These are phyloP conservation scores for Drosophila phalerata DNA, from an alignment of 2,888 invertebrate genomes.

Conservation along the genomic window DNA sequence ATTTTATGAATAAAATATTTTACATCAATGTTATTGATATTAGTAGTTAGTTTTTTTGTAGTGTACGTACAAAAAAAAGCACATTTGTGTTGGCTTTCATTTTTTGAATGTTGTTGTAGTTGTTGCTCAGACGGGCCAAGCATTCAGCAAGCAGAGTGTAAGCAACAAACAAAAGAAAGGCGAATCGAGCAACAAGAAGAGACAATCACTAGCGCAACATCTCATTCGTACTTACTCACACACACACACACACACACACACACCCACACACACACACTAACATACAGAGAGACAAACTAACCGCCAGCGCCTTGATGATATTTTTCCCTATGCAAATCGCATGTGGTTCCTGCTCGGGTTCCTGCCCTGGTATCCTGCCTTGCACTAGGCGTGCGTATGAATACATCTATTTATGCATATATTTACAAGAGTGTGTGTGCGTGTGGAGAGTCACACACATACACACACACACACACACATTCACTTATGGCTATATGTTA, in stretches of 20 bases:
- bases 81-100: slow-evolving; percentile 55
- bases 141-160: slow-evolving; percentile 53
- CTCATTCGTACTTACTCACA: slow-evolving; percentile 59
- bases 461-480: background rate
- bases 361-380: slow-evolving; percentile 45
- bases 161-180: slow-evolving; percentile 63
- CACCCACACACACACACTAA: slow-evolving; percentile 25
- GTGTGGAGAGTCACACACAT: slow-evolving; percentile 14
- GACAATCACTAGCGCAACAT: slow-evolving; percentile 75
- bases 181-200: slow-evolving; percentile 66
- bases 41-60: too few relatives aligned
- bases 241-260: slow-evolving; percentile 8
- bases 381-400: slow-evolving; percentile 72
- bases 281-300: slow-evolving; percentile 38
- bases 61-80: slow-evolving; percentile 17
- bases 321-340: slow-evolving; percentile 76
- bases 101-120: too few relatives aligned
- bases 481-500: slow-evolving; percentile 35
- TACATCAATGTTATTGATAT: too few relatives aligned
- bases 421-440: slow-evolving; percentile 15
- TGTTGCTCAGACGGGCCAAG: slow-evolving; percentile 31
- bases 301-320: slow-evolving; percentile 64
- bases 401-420: slow-evolving; percentile 56
- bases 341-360: slow-evolving; percentile 60
- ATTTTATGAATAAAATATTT: too few relatives aligned